These are phyloP conservation scores for Agrochola macilenta DNA, from an alignment of 2,888 invertebrate species.

Conservation along the genomic window DNA sequence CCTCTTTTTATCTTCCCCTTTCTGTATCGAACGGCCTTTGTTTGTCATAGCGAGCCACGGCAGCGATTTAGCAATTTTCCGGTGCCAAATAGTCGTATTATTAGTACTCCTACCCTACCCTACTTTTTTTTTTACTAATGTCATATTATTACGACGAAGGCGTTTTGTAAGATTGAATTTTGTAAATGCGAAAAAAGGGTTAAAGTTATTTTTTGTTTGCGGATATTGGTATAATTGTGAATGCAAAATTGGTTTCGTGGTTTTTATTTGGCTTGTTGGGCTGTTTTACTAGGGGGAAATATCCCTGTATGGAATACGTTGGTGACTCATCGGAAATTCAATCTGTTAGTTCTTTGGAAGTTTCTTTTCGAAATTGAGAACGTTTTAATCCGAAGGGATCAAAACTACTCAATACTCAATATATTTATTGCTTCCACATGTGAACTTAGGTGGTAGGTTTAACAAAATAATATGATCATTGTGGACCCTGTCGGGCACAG, in stretches of 20 bases:
- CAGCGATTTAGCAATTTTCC: conserved; percentile 77
- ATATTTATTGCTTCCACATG: too few species aligned
- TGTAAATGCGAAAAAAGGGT: conserved; percentile 52
- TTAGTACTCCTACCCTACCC: conserved; percentile 62
- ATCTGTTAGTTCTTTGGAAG: background rate
- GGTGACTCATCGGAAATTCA: background rate
- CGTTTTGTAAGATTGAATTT: conserved; percentile 65
- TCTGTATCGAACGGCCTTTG: conserved; percentile 71
- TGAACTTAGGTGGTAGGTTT: too few species aligned
- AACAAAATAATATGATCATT: too few species aligned
- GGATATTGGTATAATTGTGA: conserved; percentile 43
- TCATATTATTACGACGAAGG: conserved; percentile 57
- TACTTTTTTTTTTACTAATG: conserved; percentile 67
- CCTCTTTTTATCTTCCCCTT: conserved; percentile 67
- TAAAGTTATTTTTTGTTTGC: conserved; percentile 39
- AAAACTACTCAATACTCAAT: too few species aligned
- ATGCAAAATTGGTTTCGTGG: conserved; percentile 35
- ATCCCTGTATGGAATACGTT: background rate
- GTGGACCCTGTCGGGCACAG: too few species aligned
- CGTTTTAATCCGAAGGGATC: background rate
- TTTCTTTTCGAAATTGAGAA: background rate
- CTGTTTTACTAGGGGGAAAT: background rate
- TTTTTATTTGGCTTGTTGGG: conserved; percentile 36
- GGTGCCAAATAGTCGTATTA: conserved; percentile 69
- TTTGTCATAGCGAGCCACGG: conserved; percentile 68